Percentiles rank a stretch among this genome's conserved stretches.
Evolutionary conservation across 2,888 invertebrate species (phyloP).

Genomic region (Lasioglossum zephyrum): DNA sequence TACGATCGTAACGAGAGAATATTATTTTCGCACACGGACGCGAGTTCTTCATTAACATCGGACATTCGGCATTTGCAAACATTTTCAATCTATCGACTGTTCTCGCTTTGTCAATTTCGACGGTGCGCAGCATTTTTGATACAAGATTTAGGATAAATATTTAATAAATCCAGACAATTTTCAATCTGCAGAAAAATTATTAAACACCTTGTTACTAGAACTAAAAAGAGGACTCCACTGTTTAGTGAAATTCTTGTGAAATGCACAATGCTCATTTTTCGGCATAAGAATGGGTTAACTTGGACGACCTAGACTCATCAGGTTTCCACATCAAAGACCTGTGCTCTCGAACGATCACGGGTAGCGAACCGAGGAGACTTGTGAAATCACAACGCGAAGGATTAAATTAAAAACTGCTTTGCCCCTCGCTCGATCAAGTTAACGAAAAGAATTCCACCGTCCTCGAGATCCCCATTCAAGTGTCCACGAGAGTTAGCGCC

Average conservation of each 20-base stretch:
- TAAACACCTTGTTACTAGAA: too few species aligned
- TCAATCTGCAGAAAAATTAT: too few species aligned
- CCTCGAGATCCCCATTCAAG: conserved; percentile 27
- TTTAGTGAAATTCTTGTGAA: too few species aligned
- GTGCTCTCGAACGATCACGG: neutral
- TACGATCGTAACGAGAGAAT: conserved; percentile 8
- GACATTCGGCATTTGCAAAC: neutral
- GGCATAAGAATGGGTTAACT: neutral
- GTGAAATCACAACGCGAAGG: neutral
- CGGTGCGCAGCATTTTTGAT: neutral
- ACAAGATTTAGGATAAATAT: too few species aligned
- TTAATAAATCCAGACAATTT: too few species aligned
- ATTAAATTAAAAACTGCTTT: neutral
- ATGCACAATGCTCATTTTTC: neutral
- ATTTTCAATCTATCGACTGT: neutral
- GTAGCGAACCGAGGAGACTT: neutral
- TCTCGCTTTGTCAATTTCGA: neutral
- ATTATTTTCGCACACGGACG: neutral
- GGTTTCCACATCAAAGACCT: neutral
- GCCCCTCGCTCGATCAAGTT: conserved; percentile 7
- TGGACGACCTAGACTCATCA: neutral
- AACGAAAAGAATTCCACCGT: conserved; percentile 16
- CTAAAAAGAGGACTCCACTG: too few species aligned
- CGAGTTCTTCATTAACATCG: neutral
- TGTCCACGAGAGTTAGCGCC: conserved; percentile 41